These are phyloP conservation scores for Pangasius macronema DNA, from an alignment of 2,797 vertebrate species.

Conservation along the genomic window DNA sequence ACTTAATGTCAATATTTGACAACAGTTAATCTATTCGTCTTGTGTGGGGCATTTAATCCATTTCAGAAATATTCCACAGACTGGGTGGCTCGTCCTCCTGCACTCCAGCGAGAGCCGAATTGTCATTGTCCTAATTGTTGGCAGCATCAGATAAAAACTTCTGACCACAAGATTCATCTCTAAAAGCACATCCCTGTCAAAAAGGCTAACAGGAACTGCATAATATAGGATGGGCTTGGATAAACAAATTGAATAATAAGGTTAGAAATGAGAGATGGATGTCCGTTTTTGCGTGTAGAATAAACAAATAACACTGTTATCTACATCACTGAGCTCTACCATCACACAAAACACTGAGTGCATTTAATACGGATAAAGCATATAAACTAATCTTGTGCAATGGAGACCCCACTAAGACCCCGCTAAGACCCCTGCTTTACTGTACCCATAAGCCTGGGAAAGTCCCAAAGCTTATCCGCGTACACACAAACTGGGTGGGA, in stretches of 20 bases:
- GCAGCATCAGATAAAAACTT: slow-evolving; percentile 48
- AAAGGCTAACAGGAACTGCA: slow-evolving; percentile 58
- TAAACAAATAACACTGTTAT: slow-evolving; percentile 28
- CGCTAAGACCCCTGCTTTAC: not conserved
- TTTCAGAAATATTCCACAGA: slow-evolving; percentile 13
- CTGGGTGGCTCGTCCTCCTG: not conserved
- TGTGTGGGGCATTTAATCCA: slow-evolving; percentile 13
- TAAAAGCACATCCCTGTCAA: slow-evolving; percentile 56
- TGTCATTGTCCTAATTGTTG: slow-evolving; percentile 44
- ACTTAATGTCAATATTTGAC: slow-evolving; percentile 13
- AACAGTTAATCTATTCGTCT: slow-evolving; percentile 13
- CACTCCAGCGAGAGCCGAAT: not conserved
- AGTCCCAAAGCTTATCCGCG: slow-evolving; percentile 12
- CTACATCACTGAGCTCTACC: not conserved
- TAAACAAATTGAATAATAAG: slow-evolving; percentile 39
- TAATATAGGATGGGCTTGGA: slow-evolving; percentile 33
- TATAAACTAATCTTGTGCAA: not conserved
- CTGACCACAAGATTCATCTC: slow-evolving; percentile 42
- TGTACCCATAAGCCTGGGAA: slow-evolving; percentile 12
- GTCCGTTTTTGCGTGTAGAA: slow-evolving; percentile 27
- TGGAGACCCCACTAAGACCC: not conserved
- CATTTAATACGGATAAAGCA: not conserved
- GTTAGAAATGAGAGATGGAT: slow-evolving; percentile 36
- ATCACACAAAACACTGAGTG: not conserved
- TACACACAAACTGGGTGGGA: slow-evolving; percentile 10